Base-by-base conservation (phyloP, 2,797 vertebrate genomes). In the Odontamblyopus rebecca region DNA sequence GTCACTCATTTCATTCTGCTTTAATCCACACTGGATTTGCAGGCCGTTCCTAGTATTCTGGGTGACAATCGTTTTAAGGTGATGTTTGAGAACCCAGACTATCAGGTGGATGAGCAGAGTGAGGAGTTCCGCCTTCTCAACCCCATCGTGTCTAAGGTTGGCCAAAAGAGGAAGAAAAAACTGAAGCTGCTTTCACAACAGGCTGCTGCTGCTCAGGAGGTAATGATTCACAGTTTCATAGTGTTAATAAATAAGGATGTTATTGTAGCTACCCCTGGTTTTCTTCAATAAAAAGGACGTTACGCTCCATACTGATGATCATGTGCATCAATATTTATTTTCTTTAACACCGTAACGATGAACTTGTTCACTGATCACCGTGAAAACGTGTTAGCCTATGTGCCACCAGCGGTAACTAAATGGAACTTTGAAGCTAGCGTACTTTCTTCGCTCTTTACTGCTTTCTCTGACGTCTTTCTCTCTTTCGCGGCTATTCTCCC, bases 51-150 rank as follows among this genome's bases (percentile, higher is more conserved):
- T 18, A 98, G 86, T 86, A 95, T 99, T 80, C 94, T 99, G 72
- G 94, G 92, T 3, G 98, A 99, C 27, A 94, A 97, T 74, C 96
- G 98, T 38, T 99, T 99, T 91, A 97, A 98, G 93, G 91, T 97
- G 84, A 99, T 99, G 98, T 99, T 99, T 78, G 97, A 99, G 86
- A 98, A 99, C 86, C 97, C 97, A 0, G 97, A 99, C 83, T 99
- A 95, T 92, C 97, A 99, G 86, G 98, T 99, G 79, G 97, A 99
- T 9, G 94, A 98, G 85, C 93, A 94, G 85, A 98, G 97, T 71
- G 97, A 99, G 88, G 98, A 99, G 88, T 99, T 96, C 82, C 94
- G 98, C 54, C 93, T 99, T 74, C 93, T 99, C 83, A 99, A 99
- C 84, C 98, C 98, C 19, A 96, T 99, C 50, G 95, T 99, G 86